These are phyloP conservation scores for Peromyscus aztecus DNA, from an alignment of 2,797 vertebrate species.

Conservation along the genomic window DNA sequence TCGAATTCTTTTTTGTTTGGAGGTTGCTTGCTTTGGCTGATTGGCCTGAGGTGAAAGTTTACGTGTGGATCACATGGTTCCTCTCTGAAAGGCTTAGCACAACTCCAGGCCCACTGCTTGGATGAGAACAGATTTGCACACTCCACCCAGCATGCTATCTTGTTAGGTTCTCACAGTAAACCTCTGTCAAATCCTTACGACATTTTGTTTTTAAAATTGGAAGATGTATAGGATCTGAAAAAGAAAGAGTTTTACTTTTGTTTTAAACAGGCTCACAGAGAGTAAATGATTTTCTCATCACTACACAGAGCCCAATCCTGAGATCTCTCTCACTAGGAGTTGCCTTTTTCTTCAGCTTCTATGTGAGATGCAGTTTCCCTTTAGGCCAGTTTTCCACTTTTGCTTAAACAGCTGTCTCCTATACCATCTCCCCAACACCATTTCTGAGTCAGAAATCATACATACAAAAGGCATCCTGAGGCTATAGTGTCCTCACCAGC, in stretches of 20 bases:
- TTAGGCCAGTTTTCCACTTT: neutral
- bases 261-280: neutral
- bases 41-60: slow-evolving; percentile 18
- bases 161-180: slow-evolving; percentile 12
- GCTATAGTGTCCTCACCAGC: neutral
- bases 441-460: neutral
- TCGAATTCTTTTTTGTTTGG: neutral
- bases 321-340: neutral
- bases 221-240: neutral
- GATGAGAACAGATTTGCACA: slow-evolving; percentile 47
- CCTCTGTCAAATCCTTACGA: slow-evolving; percentile 7
- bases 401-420: neutral
- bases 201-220: neutral
- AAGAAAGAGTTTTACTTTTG: neutral
- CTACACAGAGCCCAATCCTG: neutral
- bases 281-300: neutral
- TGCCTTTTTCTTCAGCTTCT: slow-evolving; percentile 43
- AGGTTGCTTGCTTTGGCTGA: neutral
- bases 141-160: neutral
- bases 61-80: neutral
- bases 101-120: neutral
- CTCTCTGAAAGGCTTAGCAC: slow-evolving; percentile 19
- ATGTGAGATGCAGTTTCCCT: neutral
- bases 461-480: neutral
- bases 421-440: neutral